A percentile compares a stretch with the other conserved stretches of the same genome.
Conservation (phyloP, 2,888 invertebrate species). For the Eulithis testata region DNA sequence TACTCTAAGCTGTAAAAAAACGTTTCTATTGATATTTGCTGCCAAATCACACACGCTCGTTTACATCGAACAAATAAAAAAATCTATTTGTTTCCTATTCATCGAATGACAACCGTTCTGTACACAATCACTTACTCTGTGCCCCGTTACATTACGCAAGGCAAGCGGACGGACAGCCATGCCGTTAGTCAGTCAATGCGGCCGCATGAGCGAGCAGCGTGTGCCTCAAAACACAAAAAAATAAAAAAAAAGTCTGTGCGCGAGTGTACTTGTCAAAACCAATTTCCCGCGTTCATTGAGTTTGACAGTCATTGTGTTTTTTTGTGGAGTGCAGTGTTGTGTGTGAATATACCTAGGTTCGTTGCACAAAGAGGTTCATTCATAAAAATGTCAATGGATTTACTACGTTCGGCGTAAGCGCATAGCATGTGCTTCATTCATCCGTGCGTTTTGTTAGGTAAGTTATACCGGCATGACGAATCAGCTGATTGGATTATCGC, state of each 20-base stretch:
- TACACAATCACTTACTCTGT: slow-evolving; percentile 74
- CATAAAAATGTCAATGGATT: slow-evolving; percentile 77
- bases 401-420: slow-evolving; percentile 61
- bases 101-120: slow-evolving; percentile 55
- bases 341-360: slow-evolving; percentile 36
- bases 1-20: background rate
- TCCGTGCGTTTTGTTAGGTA: slow-evolving; percentile 68
- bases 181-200: slow-evolving; percentile 70
- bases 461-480: slow-evolving; percentile 48
- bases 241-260: slow-evolving; percentile 49
- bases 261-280: slow-evolving; percentile 52
- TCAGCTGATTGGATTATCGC: slow-evolving; percentile 53
- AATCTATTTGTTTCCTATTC: slow-evolving; percentile 35
- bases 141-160: slow-evolving; percentile 81
- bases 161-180: slow-evolving; percentile 64
- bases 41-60: slow-evolving; percentile 25
- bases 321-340: slow-evolving; percentile 39
- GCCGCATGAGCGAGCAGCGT: slow-evolving; percentile 65
- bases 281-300: slow-evolving; percentile 36
- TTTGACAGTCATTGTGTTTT: slow-evolving; percentile 34
- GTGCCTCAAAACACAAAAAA: slow-evolving; percentile 50
- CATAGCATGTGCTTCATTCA: slow-evolving; percentile 61
- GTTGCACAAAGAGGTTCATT: slow-evolving; percentile 58
- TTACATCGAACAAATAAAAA: slow-evolving; percentile 27
- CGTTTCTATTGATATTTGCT: slow-evolving; percentile 36